A percentile compares a stretch with the other conserved stretches of the same genome.
phyloP scores from a whole-genome alignment of 2,113 vertebrate genomes.

The Gambusia holbrooki region DNA sequence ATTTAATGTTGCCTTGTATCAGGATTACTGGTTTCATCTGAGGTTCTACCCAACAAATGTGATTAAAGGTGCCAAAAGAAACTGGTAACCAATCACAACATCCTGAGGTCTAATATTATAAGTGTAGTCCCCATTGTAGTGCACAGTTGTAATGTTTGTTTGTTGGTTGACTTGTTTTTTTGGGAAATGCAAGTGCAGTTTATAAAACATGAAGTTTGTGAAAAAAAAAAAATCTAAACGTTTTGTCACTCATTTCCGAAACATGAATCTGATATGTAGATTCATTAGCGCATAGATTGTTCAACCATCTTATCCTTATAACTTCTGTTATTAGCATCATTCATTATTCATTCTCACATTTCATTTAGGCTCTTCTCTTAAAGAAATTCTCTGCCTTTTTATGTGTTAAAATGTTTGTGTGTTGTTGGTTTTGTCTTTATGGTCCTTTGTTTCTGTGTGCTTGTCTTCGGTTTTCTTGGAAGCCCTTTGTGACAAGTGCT shows the following conservation, averaged over 20 bases:
- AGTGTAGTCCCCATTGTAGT: background rate
- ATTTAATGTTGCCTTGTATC: slow-evolving; percentile 10
- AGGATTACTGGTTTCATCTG: background rate
- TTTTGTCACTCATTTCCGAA: background rate
- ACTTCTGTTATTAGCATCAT: background rate
- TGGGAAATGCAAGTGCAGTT: background rate
- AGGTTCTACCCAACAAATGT: background rate
- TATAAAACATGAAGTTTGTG: background rate
- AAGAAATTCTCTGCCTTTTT: slow-evolving; percentile 1
- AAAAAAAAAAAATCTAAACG: background rate
- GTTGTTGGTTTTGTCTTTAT: slow-evolving; percentile 14
- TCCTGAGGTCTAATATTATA: background rate
- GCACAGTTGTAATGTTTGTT: background rate
- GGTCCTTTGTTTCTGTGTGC: slow-evolving; percentile 27
- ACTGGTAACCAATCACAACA: background rate
- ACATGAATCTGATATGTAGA: background rate
- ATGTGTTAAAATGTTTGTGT: slow-evolving; percentile 9
- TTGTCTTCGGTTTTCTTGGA: slow-evolving; percentile 41
- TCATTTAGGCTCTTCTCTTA: background rate
- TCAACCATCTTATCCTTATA: background rate
- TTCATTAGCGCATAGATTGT: background rate
- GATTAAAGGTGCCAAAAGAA: background rate
- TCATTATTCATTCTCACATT: background rate
- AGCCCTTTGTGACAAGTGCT: slow-evolving; percentile 39
- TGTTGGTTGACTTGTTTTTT: background rate